phyloP scores from a whole-genome alignment of 1,140 invertebrate species.

The Helicorthomorpha holstii region DNA sequence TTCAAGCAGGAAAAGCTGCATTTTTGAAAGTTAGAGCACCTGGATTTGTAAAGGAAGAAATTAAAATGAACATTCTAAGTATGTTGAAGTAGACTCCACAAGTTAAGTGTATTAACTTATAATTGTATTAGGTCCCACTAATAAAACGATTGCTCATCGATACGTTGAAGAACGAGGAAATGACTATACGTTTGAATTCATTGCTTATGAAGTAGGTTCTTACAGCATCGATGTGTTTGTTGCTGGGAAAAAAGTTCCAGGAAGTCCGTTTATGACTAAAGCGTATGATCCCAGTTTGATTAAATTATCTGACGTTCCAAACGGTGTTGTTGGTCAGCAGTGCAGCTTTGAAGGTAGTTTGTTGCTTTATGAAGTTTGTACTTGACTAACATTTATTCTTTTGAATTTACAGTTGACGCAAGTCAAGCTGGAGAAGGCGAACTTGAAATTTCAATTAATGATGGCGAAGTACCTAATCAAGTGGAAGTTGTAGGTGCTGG shows the following conservation, averaged over 20 bases:
- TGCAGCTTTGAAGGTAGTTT: conserved; percentile 71
- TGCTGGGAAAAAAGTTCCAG: conserved; percentile 65
- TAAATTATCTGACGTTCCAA: conserved; percentile 70
- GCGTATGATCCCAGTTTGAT: conserved; percentile 83
- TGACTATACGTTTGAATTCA: conserved; percentile 73
- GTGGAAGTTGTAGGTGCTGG: conserved; percentile 88
- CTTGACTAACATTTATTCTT: conserved; percentile 1
- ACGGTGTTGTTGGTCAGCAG: conserved; percentile 73
- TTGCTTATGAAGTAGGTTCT: conserved; percentile 74
- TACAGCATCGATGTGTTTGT: conserved; percentile 74
- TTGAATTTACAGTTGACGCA: conserved; percentile 63
- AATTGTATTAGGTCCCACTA: conserved; percentile 12
- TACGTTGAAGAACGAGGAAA: conserved; percentile 35
- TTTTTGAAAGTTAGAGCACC: conserved; percentile 61
- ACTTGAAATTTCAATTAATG: conserved; percentile 93
- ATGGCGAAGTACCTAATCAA: conserved; percentile 94
- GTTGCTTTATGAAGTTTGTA: neutral
- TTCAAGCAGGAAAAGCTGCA: conserved; percentile 64
- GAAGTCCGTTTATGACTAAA: conserved; percentile 72
- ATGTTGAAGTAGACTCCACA: conserved; percentile 20
- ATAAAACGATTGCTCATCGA: conserved; percentile 16
- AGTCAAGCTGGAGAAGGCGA: conserved; percentile 91
- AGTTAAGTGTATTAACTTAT: neutral
- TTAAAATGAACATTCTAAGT: conserved; percentile 32
- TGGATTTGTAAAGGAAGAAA: conserved; percentile 43